Base-by-base conservation (phyloP, 2,113 vertebrate species). In the Salvelinus fontinalis region DNA sequence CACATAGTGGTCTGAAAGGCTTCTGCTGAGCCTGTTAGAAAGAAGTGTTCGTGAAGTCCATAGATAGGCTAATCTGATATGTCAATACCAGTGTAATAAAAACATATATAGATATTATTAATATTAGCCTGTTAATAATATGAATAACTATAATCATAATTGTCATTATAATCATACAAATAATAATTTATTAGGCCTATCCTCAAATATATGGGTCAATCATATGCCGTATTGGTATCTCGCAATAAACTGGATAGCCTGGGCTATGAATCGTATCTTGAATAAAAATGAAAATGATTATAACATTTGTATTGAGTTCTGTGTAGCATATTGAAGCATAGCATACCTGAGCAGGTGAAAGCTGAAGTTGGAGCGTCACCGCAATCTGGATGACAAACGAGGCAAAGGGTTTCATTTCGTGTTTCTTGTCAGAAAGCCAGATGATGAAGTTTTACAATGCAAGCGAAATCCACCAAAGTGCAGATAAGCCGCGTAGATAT, bases 321-420 rank as follows among this genome's bases (percentile, higher is more conserved):
- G 59, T 62, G 11, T 3, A 22, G 59, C 59, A 62, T 54, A 16
- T 13, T 62, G n/a, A 62, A 7, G 54, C n/a, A 62, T 62, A 62
- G 8, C 59, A n/a, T 93, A 94, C 93, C 93, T 93, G 92, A 75
- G 87, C 92, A 90, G 92, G 93, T 91, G 91, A 86, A 83, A 92
- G 80, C 79, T 88, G 90, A 86, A 94, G 81, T 79, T 87, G 89
- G 75, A 94, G 77, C 78, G 84, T 89, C 85, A 84, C 84, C 57
- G 84, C 81, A 49, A 89, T 73, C 84, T 83, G 88, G 83, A 92
- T 70, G 74, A 93, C 73, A 66, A 85, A 81, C 51, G 79, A 71
- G 3, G 51, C 51, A 54, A 54, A 54, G 70, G 90, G 75, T 76
- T 88, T 91, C 93, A 94, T 94, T 71, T 90, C 88, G 87, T 20